Base-by-base conservation (phyloP, 2,888 invertebrate genomes). In the Eristalinus aeneus region DNA sequence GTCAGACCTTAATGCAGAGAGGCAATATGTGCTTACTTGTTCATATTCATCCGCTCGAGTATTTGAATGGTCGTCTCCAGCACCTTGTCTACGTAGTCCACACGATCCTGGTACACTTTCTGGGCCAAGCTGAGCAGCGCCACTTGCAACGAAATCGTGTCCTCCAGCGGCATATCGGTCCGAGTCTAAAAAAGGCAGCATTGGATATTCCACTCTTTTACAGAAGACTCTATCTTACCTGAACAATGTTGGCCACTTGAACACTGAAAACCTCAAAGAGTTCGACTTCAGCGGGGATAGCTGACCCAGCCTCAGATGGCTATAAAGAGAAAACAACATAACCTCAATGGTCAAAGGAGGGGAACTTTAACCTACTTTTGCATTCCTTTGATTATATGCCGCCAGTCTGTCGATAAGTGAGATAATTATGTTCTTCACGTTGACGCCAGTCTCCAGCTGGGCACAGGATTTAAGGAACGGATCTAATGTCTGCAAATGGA, bases 261-360 rank as follows among this genome's bases (percentile, higher is more conserved):
- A 98, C 97, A 1, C 98, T 99, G 93, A 99, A 99, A 46, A 99
- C 98, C 91, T 99, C 98, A 92, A 99, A 99, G 8, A 99, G 94
- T 91, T 98, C 97, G 16, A 99, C 97, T 89, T 98, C 97, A 82
- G 96, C 94, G 31, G 97, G 96, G 89, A 96, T 95, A 53, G 95
- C 95, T 60, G 95, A 94, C 0, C 94, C 94, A 20, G 90, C 90
- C 64, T 92, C 92, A 61, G 94, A 94, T 54, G 91, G 93, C 92
- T 92, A 31, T 5, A 87, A 81, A 12, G 4, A 39, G 12, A 2
- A 39, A 23, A 23, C 6, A n/a, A 23, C 5, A 20, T 27, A 10
- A 65, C 2, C 12, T 34, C 34, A 2, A 22, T 8, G 16, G 1
- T 8, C 5, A 23, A 22, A 23, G 12, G 4, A 11, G 10, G 56